These are phyloP conservation scores for Paramacrobiotus metropolitanus DNA, from an alignment of 1,140 invertebrate genomes.

Conservation along the genomic window DNA sequence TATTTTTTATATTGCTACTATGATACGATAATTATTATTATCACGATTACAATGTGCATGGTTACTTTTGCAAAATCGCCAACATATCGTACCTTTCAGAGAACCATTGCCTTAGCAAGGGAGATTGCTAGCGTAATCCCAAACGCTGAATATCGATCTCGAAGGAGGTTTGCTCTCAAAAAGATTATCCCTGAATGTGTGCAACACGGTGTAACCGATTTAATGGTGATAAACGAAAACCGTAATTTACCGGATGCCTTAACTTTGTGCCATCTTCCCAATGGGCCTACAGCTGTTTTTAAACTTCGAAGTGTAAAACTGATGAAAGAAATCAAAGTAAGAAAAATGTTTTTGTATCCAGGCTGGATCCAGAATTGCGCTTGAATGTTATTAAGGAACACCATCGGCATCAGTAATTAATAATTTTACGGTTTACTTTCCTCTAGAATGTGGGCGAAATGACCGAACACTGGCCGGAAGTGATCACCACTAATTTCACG, in stretches of 20 bases:
- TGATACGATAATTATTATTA: no score
- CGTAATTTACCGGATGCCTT: constrained; percentile 61
- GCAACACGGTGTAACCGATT: constrained; percentile 54
- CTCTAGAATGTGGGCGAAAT: constrained; percentile 29
- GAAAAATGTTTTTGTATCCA: no score
- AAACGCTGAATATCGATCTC: constrained; percentile 51
- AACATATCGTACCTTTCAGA: constrained; percentile 29
- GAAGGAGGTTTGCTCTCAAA: constrained; percentile 67
- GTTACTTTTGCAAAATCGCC: no score
- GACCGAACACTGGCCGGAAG: constrained; percentile 64
- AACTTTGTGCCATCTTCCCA: constrained; percentile 69
- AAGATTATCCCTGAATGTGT: constrained; percentile 62
- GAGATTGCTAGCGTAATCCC: constrained; percentile 74
- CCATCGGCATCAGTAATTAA: no score
- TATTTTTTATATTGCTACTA: no score
- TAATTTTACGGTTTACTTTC: no score
- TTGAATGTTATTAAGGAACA: no score
- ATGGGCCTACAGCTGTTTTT: constrained; percentile 79
- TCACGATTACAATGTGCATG: no score
- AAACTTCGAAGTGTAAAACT: constrained; percentile 28
- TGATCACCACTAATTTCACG: constrained; percentile 85
- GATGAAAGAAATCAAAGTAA: constrained; percentile 27
- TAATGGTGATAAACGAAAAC: constrained; percentile 82
- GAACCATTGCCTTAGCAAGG: constrained; percentile 71
- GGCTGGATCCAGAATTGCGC: no score